phyloP scores from a whole-genome alignment of 2,888 invertebrate genomes.

The Leptura quadrifasciata region DNA sequence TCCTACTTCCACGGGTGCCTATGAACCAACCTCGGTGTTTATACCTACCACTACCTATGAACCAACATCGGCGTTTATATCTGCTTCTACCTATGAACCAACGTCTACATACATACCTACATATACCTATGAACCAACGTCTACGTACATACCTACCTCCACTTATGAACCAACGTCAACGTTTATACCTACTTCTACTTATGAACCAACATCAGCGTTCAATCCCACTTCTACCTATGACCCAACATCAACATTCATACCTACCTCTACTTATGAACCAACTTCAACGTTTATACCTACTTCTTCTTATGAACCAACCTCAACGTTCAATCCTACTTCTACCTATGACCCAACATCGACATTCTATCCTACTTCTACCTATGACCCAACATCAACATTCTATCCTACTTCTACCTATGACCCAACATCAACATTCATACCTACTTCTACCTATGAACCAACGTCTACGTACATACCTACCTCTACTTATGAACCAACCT shows the following conservation, averaged over 20 bases:
- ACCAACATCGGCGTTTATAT: background rate
- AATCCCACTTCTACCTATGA: background rate
- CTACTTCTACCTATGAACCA: background rate
- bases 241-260: background rate
- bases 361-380: background rate
- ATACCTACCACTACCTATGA: background rate
- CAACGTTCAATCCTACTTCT: background rate
- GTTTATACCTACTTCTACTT: background rate
- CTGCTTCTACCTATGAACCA: background rate
- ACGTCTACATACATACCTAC: background rate
- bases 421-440: background rate
- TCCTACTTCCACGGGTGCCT: background rate
- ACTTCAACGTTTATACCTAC: background rate
- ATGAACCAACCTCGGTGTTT: background rate
- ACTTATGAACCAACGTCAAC: too few species aligned
- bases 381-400: background rate
- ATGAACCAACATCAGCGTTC: background rate
- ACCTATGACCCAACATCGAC: background rate
- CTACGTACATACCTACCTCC: background rate
- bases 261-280: background rate
- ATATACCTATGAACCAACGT: background rate
- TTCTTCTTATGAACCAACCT: background rate
- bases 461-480: too few species aligned
- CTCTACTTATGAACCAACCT: background rate
- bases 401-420: background rate